phyloP scores from a whole-genome alignment of 2,888 invertebrate genomes.

The Exephanes ischioxanthus region DNA sequence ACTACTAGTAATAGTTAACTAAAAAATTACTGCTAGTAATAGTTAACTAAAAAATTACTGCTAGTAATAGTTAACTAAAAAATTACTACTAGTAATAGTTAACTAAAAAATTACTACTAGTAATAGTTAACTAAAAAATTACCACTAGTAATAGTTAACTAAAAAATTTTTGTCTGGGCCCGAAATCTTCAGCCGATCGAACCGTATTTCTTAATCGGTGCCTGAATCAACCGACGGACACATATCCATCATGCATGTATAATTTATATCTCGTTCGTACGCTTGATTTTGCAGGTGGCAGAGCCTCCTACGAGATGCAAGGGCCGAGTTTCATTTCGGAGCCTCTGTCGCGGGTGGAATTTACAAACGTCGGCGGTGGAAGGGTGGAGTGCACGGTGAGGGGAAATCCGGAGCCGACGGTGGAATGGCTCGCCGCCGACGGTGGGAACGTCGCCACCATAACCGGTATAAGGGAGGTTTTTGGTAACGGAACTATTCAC shows the following conservation, averaged over 20 bases:
- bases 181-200: no score
- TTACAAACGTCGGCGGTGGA: slow-evolving; percentile 86
- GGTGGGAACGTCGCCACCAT: slow-evolving; percentile 86
- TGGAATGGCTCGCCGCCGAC: slow-evolving; percentile 87
- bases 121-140: no score
- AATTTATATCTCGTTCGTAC: slow-evolving; percentile 17
- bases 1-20: no score
- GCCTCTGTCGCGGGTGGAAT: slow-evolving; percentile 86
- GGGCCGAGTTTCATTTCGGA: slow-evolving; percentile 86
- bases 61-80: no score
- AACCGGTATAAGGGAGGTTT: slow-evolving; percentile 86
- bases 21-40: no score
- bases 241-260: neutral
- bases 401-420: slow-evolving; percentile 86
- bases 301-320: slow-evolving; percentile 86
- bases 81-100: no score
- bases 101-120: no score
- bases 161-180: no score
- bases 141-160: no score
- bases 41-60: no score
- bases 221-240: no score
- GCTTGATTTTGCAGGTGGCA: slow-evolving; percentile 77
- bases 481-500: slow-evolving; percentile 86
- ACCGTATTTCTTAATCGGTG: no score
- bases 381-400: slow-evolving; percentile 86